Evolutionary conservation across 1,140 invertebrate species (phyloP), one percentile per base, ranked within the genome.

Genomic region (Heliconius nattereri): DNA sequence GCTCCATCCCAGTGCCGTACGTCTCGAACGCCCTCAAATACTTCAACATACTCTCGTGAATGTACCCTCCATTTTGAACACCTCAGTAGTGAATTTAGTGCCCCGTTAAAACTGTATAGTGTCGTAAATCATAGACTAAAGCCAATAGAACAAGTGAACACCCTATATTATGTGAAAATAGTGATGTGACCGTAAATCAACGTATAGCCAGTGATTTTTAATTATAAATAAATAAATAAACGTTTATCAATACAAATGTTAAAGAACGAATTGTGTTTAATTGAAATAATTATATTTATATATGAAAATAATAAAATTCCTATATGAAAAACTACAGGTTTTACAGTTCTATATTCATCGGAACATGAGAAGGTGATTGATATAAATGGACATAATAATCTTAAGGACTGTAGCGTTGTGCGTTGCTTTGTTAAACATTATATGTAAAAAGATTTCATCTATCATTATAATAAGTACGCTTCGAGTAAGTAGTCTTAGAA

Each of bases 281-380:
- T 60, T 60, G n/a, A n/a, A 60, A 60, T 60, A 66, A 23, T 60
- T 60, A 23, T 60, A 60, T 23, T 23, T 23, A 57, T 23, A 57
- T n/a, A 57, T 57, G n/a, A n/a, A 57, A 57, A 23, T 23, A 5
- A 57, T 23, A 57, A 57, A 23, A 57, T n/a, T 9, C 20, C 54
- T 57, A 57, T 57, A n/a, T 20, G 7, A 57, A 57, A 23, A 57
- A 23, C 20, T 23, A 11, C n/a, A 23, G n/a, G 7, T 57, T 57
- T 57, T 8, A 9, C 20, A 57, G 20, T 66, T 26, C 60, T 66
- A 75, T 11, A 85, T 83, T 83, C 81, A 84, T 70, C 77, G 79
- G 83, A 89, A 90, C 91, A 94, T 93, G 92, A 92, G 91, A 88
- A 90, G 92, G 92, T 89, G 92, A 93, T 94, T 88, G 81, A 90